Conservation (phyloP, 2,888 invertebrate species). For the Onchidella celtica region DNA sequence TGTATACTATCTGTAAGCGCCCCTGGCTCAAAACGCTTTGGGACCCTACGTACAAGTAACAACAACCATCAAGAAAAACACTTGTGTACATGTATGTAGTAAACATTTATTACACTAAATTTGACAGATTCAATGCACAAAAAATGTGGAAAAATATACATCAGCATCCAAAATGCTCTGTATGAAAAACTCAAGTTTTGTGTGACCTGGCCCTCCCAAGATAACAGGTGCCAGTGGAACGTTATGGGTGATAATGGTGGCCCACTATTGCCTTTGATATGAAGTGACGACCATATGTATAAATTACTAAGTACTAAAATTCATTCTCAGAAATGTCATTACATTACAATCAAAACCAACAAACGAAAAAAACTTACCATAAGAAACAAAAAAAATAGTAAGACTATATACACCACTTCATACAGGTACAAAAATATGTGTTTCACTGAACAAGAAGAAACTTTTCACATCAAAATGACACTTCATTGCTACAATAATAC, state of each 20-base stretch:
- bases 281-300: conserved; percentile 15
- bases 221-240: too few species aligned
- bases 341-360: not conserved
- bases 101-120: conserved; percentile 50
- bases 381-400: conserved; percentile 25
- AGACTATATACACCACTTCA: conserved; percentile 11
- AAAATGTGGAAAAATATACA: not conserved
- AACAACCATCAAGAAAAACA: too few species aligned
- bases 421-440: conserved; percentile 41
- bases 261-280: conserved; percentile 25
- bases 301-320: conserved; percentile 47
- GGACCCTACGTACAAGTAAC: too few species aligned
- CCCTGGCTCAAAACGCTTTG: too few species aligned
- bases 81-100: too few species aligned
- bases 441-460: not conserved
- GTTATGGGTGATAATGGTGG: too few species aligned
- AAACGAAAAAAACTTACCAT: too few species aligned
- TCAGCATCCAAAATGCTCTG: too few species aligned
- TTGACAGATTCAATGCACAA: conserved; percentile 20
- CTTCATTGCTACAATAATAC: conserved; percentile 34
- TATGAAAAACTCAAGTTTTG: too few species aligned
- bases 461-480: conserved; percentile 10
- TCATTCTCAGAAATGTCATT: not conserved
- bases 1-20: too few species aligned
- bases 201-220: too few species aligned